Evolutionary conservation across 2,113 vertebrate genomes (phyloP), one percentile per base, ranked within the genome.

Genomic region (Zingel zingel): DNA sequence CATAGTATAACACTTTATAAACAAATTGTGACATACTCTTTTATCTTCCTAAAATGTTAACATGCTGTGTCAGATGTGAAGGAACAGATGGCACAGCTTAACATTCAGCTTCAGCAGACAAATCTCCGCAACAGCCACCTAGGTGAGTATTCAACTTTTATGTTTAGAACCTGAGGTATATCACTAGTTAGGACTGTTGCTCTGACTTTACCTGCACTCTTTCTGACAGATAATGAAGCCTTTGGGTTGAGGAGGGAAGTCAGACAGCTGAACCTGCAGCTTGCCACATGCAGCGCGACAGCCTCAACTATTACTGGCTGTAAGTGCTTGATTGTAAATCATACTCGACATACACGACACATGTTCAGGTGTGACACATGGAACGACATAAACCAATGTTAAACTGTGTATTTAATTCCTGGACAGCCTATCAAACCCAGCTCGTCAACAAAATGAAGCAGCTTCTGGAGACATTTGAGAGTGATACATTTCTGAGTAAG

Each of bases 351-450:
- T 12, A 4, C 23, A n/a, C 27, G n/a, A 2, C 25, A 54, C 48
- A 64, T 25, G 16, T 48, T 19, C 16, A 64, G 10, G 21, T 5
- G 3, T 57, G 0, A 30, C 23, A 54, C 45, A 27, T 27, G 7
- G 12, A 23, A 56, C 2, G 7, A 27, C n/a, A 21, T 12, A 9
- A 57, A 47, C 14, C 48, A 57, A 53, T 39, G 16, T 53, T 57
- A 18, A 72, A 36, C 76, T 67, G 1, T 21, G 6, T 48, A 3
- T 82, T 54, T 54, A 1, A 56, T 77, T 73, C 58, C 36, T 64
- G 43, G 23, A 36, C 88, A 91, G 91, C 69, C 1, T 68, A 84
- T 70, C 68, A 79, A 69, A 25, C 3, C 53, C 75, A 90, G 11
- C 33, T 91, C 50, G 30, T 74, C 4, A 57, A 10, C 7, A 69